Conservation (phyloP, 2,113 vertebrate genomes). For the Aythya baeri region DNA sequence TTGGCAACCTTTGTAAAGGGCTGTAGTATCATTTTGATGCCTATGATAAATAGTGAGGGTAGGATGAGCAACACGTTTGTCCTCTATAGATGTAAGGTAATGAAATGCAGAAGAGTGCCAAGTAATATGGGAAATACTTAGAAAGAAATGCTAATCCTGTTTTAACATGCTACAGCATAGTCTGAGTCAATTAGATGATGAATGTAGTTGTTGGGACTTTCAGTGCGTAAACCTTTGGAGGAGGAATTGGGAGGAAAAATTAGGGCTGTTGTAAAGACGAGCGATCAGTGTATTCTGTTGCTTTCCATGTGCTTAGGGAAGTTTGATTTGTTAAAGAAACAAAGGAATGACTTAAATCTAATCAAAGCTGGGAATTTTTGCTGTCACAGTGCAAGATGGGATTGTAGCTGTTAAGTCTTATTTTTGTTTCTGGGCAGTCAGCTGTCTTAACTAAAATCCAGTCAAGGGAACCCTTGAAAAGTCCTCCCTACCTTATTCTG, state of each 20-base stretch:
- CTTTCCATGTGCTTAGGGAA: conserved; percentile 10
- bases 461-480: conserved; percentile 27
- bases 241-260: background rate
- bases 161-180: background rate
- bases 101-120: background rate
- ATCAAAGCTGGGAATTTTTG: conserved; percentile 42
- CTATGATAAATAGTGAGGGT: background rate
- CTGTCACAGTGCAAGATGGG: conserved; percentile 12
- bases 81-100: background rate
- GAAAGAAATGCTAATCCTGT: background rate
- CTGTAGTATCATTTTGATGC: background rate
- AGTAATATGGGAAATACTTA: background rate
- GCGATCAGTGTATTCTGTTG: background rate
- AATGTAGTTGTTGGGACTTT: background rate
- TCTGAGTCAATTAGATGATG: background rate
- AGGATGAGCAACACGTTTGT: background rate
- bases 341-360: conserved; percentile 40
- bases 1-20: background rate
- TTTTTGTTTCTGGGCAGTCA: conserved; percentile 43
- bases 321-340: conserved; percentile 34
- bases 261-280: background rate
- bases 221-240: background rate
- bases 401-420: conserved; percentile 35
- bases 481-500: conserved; percentile 5
- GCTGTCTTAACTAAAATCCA: conserved; percentile 12